These are phyloP conservation scores for Epinephelus fuscoguttatus DNA, from an alignment of 2,113 vertebrate species.

Conservation along the genomic window DNA sequence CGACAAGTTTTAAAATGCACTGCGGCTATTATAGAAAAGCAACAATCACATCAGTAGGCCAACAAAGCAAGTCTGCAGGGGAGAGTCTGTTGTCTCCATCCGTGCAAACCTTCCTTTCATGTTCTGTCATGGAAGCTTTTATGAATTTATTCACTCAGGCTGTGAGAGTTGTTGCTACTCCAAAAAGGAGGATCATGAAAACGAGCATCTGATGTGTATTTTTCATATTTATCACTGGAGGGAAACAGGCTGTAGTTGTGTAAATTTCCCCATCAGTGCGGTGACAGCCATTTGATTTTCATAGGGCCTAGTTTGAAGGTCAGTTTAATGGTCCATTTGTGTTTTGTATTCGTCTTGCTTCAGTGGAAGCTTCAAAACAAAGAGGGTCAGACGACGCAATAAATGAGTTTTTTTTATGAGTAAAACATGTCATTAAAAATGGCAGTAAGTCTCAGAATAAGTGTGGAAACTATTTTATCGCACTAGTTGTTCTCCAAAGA, in stretches of 20 bases:
- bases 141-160: slow-evolving; percentile 53
- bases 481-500: slow-evolving; percentile 28
- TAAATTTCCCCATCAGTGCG: slow-evolving; percentile 47
- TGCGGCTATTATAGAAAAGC: slow-evolving; percentile 43
- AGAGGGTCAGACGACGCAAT: slow-evolving; percentile 65
- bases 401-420: slow-evolving; percentile 61
- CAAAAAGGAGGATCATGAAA: slow-evolving; percentile 59
- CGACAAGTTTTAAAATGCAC: slow-evolving; percentile 41
- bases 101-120: slow-evolving; percentile 59
- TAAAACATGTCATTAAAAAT: slow-evolving; percentile 71
- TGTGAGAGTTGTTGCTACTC: slow-evolving; percentile 42
- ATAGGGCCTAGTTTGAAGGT: slow-evolving; percentile 74
- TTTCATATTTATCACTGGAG: slow-evolving; percentile 58
- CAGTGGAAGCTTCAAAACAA: slow-evolving; percentile 78
- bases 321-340: slow-evolving; percentile 82
- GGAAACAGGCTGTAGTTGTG: slow-evolving; percentile 52
- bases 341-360: slow-evolving; percentile 78
- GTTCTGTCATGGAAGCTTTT: slow-evolving; percentile 46
- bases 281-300: slow-evolving; percentile 76
- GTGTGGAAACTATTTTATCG: slow-evolving; percentile 33
- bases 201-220: slow-evolving; percentile 57
- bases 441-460: slow-evolving; percentile 45
- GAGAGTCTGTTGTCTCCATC: slow-evolving; percentile 37
- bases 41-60: slow-evolving; percentile 46
- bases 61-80: slow-evolving; percentile 60